phyloP scores from a whole-genome alignment of 2,888 invertebrate genomes.

The Papilio elwesi region DNA sequence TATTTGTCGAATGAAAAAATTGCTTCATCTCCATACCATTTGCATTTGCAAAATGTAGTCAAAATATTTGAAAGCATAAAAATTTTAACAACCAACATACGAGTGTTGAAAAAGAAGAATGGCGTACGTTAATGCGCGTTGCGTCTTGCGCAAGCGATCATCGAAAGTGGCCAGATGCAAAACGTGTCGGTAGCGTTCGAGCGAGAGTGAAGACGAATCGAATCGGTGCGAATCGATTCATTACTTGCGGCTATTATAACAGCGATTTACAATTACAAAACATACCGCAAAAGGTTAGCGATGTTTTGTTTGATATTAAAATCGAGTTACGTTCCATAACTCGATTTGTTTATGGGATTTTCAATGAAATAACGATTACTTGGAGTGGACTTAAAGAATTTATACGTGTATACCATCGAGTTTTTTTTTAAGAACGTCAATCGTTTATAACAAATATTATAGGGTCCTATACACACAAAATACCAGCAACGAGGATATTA shows the following conservation, averaged over 20 bases:
- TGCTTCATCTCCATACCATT: neutral
- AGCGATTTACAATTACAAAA: constrained; percentile 12
- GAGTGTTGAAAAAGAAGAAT: constrained; percentile 32
- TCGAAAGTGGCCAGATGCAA: constrained; percentile 68
- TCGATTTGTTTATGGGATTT: constrained; percentile 22
- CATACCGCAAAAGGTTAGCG: constrained; percentile 22
- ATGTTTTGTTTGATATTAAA: constrained; percentile 33
- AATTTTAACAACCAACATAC: constrained; percentile 9
- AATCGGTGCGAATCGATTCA: constrained; percentile 30
- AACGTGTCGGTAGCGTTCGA: constrained; percentile 53
- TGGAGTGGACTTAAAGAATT: too few species aligned
- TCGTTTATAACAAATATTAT: too few species aligned
- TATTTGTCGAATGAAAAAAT: constrained; percentile 4
- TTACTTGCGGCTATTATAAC: constrained; percentile 18
- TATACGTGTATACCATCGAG: too few species aligned
- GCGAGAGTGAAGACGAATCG: constrained; percentile 38
- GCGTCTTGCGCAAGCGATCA: constrained; percentile 50
- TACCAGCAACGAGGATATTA: too few species aligned
- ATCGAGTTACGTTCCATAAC: constrained; percentile 14
- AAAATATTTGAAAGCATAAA: constrained; percentile 19
- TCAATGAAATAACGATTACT: constrained; percentile 5
- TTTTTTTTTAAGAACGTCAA: too few species aligned
- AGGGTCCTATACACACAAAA: too few species aligned
- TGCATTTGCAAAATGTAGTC: constrained; percentile 4
- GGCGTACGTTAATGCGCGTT: constrained; percentile 23